A percentile compares a stretch with the other conserved stretches of the same genome.
Evolutionary conservation across 2,113 vertebrate species (phyloP).

Genomic region (Deroptyus accipitrinus): DNA sequence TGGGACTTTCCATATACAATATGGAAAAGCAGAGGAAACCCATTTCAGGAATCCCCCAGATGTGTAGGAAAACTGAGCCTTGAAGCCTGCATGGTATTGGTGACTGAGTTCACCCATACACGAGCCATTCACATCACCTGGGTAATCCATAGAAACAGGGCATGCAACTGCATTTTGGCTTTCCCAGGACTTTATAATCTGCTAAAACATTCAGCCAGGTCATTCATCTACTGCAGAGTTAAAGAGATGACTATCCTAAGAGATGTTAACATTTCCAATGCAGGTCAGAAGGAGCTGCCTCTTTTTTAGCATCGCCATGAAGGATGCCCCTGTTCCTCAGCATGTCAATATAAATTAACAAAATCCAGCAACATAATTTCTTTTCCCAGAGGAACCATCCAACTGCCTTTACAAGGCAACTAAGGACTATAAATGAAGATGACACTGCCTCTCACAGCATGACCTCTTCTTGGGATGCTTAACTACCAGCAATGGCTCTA

Average conservation of each 20-base stretch:
- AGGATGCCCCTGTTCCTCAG: not conserved
- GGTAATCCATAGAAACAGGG: not conserved
- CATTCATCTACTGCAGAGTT: not conserved
- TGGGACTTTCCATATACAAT: not conserved
- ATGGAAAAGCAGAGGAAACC: not conserved
- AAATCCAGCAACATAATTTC: not conserved
- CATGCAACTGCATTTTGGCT: not conserved
- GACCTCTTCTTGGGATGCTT: not conserved
- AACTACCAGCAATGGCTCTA: fast-evolving
- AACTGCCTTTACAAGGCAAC: not conserved
- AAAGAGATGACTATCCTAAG: not conserved
- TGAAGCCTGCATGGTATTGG: not conserved
- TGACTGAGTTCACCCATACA: not conserved
- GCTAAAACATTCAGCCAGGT: not conserved
- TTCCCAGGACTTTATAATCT: not conserved
- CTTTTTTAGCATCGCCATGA: not conserved
- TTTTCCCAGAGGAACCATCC: not conserved
- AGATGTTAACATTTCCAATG: not conserved
- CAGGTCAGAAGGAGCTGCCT: not conserved
- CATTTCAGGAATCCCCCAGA: not conserved
- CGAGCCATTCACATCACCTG: not conserved
- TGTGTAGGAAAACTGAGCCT: not conserved
- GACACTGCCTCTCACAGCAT: not conserved
- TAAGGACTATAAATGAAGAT: not conserved
- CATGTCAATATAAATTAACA: not conserved